Percentiles rank a stretch among this genome's conserved stretches.
Conservation (phyloP, 53 echinoderm and acorn worm genomes). For the Holothuria leucospilota region DNA sequence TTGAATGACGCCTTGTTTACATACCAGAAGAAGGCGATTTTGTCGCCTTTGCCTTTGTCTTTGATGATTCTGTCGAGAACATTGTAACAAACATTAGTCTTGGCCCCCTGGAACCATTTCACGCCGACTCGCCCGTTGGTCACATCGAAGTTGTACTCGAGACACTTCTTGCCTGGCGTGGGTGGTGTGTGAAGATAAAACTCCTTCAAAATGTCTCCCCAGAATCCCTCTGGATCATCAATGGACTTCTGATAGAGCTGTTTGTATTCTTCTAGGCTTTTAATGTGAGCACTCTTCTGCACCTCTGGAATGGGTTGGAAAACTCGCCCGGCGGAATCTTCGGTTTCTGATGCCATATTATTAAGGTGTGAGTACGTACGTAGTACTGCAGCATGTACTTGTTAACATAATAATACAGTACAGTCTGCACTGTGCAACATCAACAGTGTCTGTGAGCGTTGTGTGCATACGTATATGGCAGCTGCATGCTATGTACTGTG, state of each 20-base stretch:
- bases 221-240: slow-evolving; percentile 83
- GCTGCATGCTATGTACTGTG: too few species aligned
- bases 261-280: slow-evolving; percentile 78
- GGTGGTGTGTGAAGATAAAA: slow-evolving; percentile 87
- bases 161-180: slow-evolving; percentile 62
- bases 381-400: too few species aligned
- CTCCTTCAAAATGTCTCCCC: slow-evolving; percentile 87
- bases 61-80: slow-evolving; percentile 92
- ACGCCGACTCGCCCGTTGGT: slow-evolving; percentile 74
- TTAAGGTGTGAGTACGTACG: too few species aligned
- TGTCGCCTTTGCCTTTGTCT: slow-evolving; percentile 83
- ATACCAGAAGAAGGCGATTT: slow-evolving; percentile 95
- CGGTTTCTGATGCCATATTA: not conserved
- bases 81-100: slow-evolving; percentile 97
- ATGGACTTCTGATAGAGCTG: slow-evolving; percentile 85
- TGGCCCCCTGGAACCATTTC: slow-evolving; percentile 96
- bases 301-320: slow-evolving; percentile 77
- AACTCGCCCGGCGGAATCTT: slow-evolving; percentile 11
- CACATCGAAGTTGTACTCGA: slow-evolving; percentile 93
- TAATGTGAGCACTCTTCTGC: slow-evolving; percentile 83
- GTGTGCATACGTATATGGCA: too few species aligned
- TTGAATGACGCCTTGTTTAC: slow-evolving; percentile 13
- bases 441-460: too few species aligned
- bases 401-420: too few species aligned
- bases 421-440: too few species aligned